These are phyloP conservation scores for Neoniphon sammara DNA, from an alignment of 2,797 vertebrate genomes.

Conservation along the genomic window DNA sequence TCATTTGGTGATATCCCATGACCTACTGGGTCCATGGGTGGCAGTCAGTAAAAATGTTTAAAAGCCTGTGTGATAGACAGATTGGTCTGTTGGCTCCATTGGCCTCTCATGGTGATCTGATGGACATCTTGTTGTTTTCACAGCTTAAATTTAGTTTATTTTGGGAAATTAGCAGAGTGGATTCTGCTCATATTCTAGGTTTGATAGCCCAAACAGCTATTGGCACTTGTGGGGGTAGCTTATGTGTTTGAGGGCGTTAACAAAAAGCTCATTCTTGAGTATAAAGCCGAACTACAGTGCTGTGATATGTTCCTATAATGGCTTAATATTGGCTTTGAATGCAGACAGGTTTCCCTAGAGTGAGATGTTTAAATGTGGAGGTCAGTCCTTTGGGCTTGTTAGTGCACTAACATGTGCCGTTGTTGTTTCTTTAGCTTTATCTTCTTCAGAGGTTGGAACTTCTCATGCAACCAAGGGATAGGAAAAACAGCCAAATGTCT, in stretches of 20 bases:
- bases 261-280: background rate
- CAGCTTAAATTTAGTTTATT: background rate
- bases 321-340: constrained; percentile 5
- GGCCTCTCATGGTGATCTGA: background rate
- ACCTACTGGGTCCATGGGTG: too few relatives aligned
- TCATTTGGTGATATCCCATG: fast-evolving
- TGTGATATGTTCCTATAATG: constrained; percentile 16
- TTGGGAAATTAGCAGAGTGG: background rate
- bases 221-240: background rate
- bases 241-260: background rate
- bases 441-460: constrained; percentile 11
- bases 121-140: background rate
- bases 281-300: background rate
- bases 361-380: constrained; percentile 9
- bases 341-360: background rate
- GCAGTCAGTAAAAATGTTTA: too few relatives aligned
- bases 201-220: background rate
- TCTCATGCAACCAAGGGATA: constrained; percentile 7
- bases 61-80: background rate
- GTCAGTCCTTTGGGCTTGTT: constrained; percentile 15
- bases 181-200: background rate
- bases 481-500: background rate
- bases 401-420: background rate
- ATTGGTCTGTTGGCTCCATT: background rate
- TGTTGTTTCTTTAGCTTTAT: constrained; percentile 10